Evolutionary conservation across 1,140 invertebrate species (phyloP).

Genomic region (Linepithema humile): DNA sequence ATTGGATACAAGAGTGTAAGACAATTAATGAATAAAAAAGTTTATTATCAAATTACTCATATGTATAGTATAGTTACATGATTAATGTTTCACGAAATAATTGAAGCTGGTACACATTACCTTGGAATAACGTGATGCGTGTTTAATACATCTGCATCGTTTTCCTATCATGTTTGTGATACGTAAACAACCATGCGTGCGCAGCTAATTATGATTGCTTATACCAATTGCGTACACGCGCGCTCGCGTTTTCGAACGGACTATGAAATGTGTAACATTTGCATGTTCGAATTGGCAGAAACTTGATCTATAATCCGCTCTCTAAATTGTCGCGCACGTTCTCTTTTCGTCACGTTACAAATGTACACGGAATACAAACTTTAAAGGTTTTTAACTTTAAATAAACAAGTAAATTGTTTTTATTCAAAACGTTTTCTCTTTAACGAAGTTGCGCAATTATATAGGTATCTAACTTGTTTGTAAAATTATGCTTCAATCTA

Average conservation of each 20-base stretch:
- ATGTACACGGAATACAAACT: not conserved
- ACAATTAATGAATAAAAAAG: too few species aligned
- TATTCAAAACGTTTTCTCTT: not conserved
- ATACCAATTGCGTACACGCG: not conserved
- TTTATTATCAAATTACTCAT: not conserved
- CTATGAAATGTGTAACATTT: not conserved
- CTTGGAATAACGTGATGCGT: not conserved
- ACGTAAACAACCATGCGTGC: not conserved
- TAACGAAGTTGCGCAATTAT: too few species aligned
- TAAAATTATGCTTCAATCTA: not conserved
- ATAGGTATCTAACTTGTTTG: too few species aligned
- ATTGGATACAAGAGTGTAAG: too few species aligned
- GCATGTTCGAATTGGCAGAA: not conserved
- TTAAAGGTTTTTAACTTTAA: not conserved
- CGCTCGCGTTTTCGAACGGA: not conserved
- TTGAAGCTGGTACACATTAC: not conserved
- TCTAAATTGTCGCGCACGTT: not conserved
- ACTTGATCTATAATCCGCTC: not conserved
- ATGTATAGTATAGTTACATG: not conserved
- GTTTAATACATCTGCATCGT: not conserved
- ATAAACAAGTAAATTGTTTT: too few species aligned
- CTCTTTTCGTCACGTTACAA: not conserved
- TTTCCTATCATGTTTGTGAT: slow-evolving; percentile 1
- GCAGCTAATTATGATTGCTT: slow-evolving; percentile 12
- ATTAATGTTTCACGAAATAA: slow-evolving; percentile 1